Conservation (phyloP, 2,113 vertebrate species). For the Brienomyrus longianalis region DNA sequence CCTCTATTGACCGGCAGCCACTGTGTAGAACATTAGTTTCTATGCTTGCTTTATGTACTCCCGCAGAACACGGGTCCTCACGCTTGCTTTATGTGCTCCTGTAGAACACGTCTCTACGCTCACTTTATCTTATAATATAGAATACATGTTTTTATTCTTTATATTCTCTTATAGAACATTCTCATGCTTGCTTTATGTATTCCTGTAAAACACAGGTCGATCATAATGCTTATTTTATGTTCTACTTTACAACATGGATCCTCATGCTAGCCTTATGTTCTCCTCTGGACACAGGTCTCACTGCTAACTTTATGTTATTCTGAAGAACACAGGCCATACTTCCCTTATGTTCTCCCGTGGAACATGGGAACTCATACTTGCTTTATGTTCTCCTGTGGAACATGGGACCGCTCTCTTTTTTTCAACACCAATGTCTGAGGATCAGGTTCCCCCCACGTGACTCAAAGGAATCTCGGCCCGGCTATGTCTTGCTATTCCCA, state of each 20-base stretch:
- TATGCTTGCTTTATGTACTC: neutral
- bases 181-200: neutral
- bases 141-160: neutral
- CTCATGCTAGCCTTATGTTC: neutral
- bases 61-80: neutral
- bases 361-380: neutral
- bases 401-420: conserved; percentile 16
- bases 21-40: neutral
- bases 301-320: neutral
- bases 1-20: neutral
- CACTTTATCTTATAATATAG: neutral
- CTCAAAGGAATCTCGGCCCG: conserved; percentile 56
- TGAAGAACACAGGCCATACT: neutral
- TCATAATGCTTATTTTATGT: neutral
- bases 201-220: neutral
- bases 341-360: neutral
- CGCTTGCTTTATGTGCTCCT: neutral
- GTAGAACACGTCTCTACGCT: neutral
- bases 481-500: conserved; percentile 43
- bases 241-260: neutral
- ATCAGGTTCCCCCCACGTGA: conserved; percentile 73
- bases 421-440: conserved; percentile 40
- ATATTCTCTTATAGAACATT: neutral
- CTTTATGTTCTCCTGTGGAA: neutral
- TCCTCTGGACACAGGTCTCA: neutral